Conservation (phyloP, 2,797 vertebrate species). For the Apogon talboti region DNA sequence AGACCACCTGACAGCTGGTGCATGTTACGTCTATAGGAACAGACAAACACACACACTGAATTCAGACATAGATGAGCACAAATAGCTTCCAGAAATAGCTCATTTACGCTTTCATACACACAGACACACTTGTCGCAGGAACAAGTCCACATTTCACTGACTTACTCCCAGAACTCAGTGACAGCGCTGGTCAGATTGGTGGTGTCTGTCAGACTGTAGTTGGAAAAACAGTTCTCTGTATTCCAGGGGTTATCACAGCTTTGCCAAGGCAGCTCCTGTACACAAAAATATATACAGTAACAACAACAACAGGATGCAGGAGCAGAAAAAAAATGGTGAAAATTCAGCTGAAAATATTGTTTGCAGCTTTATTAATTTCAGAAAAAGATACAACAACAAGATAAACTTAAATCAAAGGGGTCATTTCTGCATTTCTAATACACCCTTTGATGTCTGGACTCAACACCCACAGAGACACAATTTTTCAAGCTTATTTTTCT, state of each 20-base stretch:
- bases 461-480: too few species aligned
- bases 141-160: constrained; percentile 30
- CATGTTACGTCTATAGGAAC: constrained; percentile 88
- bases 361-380: neutral
- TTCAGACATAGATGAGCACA: constrained; percentile 17
- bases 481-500: too few species aligned
- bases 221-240: constrained; percentile 90
- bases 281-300: neutral
- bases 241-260: constrained; percentile 92
- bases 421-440: too few species aligned
- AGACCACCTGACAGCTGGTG: constrained; percentile 89
- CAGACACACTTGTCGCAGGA: neutral
- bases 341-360: neutral
- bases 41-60: constrained; percentile 15
- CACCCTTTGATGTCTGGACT: too few species aligned
- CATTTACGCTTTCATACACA: constrained; percentile 4
- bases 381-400: too few species aligned
- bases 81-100: constrained; percentile 2
- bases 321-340: neutral
- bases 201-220: constrained; percentile 91
- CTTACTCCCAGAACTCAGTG: constrained; percentile 95
- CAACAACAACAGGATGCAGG: neutral
- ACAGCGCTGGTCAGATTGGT: constrained; percentile 92
- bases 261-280: constrained; percentile 91
- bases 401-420: too few species aligned